phyloP scores from a whole-genome alignment of 2,797 vertebrate genomes.

The Gambelia wislizenii region DNA sequence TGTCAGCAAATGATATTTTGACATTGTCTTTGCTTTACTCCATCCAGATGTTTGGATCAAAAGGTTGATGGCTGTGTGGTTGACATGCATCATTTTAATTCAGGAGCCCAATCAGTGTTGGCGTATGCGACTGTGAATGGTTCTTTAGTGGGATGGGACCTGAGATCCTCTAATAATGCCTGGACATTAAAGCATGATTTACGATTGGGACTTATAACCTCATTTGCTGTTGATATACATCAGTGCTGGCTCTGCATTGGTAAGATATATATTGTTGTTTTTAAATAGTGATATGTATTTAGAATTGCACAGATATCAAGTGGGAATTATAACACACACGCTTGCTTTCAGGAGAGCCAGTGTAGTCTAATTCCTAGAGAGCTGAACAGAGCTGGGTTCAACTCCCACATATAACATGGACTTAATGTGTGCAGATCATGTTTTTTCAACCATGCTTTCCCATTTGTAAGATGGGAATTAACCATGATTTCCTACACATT shows the following conservation, averaged over 20 bases:
- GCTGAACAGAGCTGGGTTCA: background rate
- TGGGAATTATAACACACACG: background rate
- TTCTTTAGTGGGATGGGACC: slow-evolving; percentile 95
- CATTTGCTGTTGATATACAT: slow-evolving; percentile 96
- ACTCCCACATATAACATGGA: background rate
- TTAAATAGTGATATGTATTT: background rate
- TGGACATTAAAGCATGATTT: slow-evolving; percentile 95
- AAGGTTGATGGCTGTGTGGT: slow-evolving; percentile 94
- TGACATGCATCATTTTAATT: slow-evolving; percentile 96
- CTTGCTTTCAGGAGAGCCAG: slow-evolving; percentile 15
- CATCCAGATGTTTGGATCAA: slow-evolving; percentile 87
- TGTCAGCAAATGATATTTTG: slow-evolving; percentile 8
- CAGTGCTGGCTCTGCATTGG: slow-evolving; percentile 98
- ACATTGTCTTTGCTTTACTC: slow-evolving; percentile 21
- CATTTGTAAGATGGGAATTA: background rate
- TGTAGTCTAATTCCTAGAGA: background rate
- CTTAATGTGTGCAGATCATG: background rate
- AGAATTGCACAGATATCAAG: background rate
- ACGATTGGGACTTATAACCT: slow-evolving; percentile 96
- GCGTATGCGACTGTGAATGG: slow-evolving; percentile 97
- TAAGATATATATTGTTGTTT: slow-evolving; percentile 67
- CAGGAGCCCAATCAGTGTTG: slow-evolving; percentile 92
- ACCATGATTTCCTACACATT: background rate
- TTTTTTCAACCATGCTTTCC: background rate
- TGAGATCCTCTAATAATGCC: slow-evolving; percentile 90